A percentile compares a stretch with the other conserved stretches of the same genome.
phyloP scores from a whole-genome alignment of 2,797 vertebrate species.

The Alectoris magna region DNA sequence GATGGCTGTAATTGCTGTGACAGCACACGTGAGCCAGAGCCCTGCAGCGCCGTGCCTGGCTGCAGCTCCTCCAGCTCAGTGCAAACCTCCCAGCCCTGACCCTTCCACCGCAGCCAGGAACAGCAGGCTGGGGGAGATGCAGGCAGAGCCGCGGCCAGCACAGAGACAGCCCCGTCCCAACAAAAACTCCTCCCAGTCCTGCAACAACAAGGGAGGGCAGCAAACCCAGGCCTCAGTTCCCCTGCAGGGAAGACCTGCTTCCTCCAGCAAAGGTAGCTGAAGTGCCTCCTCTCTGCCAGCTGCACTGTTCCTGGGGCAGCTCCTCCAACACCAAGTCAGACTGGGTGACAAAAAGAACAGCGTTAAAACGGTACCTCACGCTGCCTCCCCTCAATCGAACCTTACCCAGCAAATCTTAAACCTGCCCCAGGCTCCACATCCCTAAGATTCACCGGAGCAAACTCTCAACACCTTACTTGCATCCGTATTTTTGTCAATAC shows the following conservation, averaged over 20 bases:
- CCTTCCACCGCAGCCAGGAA: background rate
- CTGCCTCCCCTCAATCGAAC: background rate
- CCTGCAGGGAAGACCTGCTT: background rate
- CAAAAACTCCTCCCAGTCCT: background rate
- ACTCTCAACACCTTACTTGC: background rate
- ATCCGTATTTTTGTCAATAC: background rate
- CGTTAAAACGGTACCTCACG: background rate
- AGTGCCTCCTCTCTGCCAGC: rapidly evolving
- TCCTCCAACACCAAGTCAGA: background rate
- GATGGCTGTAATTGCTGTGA: background rate
- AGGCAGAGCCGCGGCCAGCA: background rate
- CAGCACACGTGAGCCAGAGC: background rate
- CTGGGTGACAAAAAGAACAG: background rate
- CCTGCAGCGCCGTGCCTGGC: background rate
- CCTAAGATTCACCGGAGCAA: background rate
- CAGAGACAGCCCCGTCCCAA: background rate
- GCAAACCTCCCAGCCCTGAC: background rate
- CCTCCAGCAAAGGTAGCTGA: background rate
- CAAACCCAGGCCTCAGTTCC: background rate
- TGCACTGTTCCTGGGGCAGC: background rate
- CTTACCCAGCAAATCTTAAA: background rate
- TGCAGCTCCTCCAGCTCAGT: background rate
- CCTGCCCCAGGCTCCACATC: background rate
- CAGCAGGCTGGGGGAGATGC: background rate
- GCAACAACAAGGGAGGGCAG: background rate